Evolutionary conservation across 1,140 invertebrate species (phyloP), one percentile per base, ranked within the genome.

Genomic region (Heliconius eleuchia): DNA sequence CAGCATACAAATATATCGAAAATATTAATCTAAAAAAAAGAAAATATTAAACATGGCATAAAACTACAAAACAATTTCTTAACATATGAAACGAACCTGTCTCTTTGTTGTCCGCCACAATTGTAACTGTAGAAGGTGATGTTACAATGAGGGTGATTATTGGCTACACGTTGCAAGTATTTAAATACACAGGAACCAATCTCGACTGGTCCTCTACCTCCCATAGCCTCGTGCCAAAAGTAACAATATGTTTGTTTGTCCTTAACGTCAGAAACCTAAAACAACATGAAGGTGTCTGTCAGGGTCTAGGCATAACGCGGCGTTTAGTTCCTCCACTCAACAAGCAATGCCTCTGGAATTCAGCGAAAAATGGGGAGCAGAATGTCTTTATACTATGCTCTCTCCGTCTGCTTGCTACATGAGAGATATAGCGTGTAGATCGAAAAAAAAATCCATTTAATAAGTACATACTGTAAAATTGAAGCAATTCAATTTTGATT

Each of bases 1-100:
- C 37, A 46, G 79, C 79, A 80, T 80, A 80, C 30, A 80, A 13
- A 18, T 80, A 80, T 66, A 80, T 8, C 19, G 79, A 76, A 57
- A 76, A 76, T 66, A 72, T 80, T 60, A 23, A 57, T 23, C 55
- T 57, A 23, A 57, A 57, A 57, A 23, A 11, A 9, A 57, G 0
- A 9, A 23, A 3, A 19, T 52, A 52, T 52, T 52, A 52, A 6
- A 19, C 6, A 8, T 19, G 0, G 7, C 6, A 52, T 19, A 6
- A 19, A 52, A 52, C 5, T 46, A 52, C 6, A 52, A 19, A 57
- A 23, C 19, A 23, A 5, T 19, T 57, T 57, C 55, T 11, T 60
- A 52, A 52, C 5, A 52, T 19, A 52, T 19, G 2, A 52, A 52
- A 52, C 50, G 0, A 6, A 79, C 73, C 50, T 60, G 18, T 77